These are phyloP conservation scores for Drosophila insularis DNA, from an alignment of 1,140 invertebrate genomes.

Conservation along the genomic window DNA sequence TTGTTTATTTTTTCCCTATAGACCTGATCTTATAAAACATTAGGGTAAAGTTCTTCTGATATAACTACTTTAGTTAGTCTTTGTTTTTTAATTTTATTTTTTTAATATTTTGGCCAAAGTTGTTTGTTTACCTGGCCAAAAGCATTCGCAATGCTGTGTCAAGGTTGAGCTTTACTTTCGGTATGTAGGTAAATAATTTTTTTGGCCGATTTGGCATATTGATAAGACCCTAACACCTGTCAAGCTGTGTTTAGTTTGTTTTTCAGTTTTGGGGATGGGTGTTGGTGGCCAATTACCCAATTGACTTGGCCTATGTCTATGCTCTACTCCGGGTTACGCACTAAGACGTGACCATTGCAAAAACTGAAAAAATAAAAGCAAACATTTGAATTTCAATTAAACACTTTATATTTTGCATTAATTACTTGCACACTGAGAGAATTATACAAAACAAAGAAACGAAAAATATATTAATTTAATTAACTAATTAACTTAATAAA, in stretches of 20 bases:
- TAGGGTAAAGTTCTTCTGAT: too few species aligned
- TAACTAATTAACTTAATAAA: too few species aligned
- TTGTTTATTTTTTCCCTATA: too few species aligned
- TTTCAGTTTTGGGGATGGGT: background rate
- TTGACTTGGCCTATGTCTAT: background rate
- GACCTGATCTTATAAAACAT: too few species aligned
- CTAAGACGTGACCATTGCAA: background rate
- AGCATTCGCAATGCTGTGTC: background rate
- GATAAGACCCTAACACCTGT: conserved; percentile 6
- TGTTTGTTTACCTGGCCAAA: conserved; percentile 1
- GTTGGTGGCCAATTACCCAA: background rate
- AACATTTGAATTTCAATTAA: conserved; percentile 4
- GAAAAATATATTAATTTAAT: too few species aligned
- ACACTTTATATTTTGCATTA: background rate
- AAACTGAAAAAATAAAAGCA: conserved; percentile 4
- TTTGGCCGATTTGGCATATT: background rate
- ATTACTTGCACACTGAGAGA: background rate
- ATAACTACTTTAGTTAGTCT: too few species aligned
- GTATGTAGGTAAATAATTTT: background rate
- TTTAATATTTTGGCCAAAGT: too few species aligned
- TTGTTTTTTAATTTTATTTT: too few species aligned
- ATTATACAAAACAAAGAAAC: background rate
- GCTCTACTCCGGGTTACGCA: background rate
- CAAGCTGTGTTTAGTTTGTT: background rate
- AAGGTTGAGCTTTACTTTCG: background rate